Conservation (phyloP, 1,140 invertebrate genomes). For the Scaptodrosophila lebanonensis region DNA sequence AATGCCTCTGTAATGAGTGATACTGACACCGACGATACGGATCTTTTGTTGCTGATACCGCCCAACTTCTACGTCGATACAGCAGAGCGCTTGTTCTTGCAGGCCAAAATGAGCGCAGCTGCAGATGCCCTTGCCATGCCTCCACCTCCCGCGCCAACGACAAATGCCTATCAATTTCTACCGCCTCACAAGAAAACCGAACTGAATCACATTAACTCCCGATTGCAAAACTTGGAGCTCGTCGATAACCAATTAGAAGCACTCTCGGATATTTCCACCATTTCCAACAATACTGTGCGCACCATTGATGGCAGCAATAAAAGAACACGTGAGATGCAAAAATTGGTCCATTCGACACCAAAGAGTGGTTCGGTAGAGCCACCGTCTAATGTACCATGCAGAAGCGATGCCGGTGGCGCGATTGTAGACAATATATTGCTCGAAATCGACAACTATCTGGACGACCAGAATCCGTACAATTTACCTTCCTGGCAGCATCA, state of each 20-base stretch:
- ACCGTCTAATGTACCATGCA: too few species aligned
- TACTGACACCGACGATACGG: conserved; percentile 86
- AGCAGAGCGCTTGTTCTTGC: conserved; percentile 21
- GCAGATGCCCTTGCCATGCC: conserved; percentile 55
- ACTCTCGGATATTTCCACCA: conserved; percentile 64
- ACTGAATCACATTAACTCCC: conserved; percentile 62
- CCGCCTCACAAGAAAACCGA: conserved; percentile 59
- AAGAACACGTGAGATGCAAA: conserved; percentile 23
- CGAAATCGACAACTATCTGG: conserved; percentile 68
- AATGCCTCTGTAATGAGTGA: conserved; percentile 84
- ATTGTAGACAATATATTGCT: conserved; percentile 46
- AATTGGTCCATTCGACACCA: conserved; percentile 65
- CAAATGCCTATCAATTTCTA: conserved; percentile 60
- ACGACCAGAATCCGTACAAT: conserved; percentile 17
- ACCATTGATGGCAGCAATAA: conserved; percentile 26
- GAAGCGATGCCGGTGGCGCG: too few species aligned
- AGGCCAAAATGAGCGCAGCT: conserved; percentile 38
- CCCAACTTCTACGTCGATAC: conserved; percentile 81
- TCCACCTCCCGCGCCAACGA: conserved; percentile 34
- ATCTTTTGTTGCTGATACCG: conserved; percentile 86
- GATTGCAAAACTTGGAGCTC: conserved; percentile 49
- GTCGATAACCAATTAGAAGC: conserved; percentile 29
- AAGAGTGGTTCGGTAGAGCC: conserved; percentile 44
- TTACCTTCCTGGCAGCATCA: conserved; percentile 32
- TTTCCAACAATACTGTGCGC: conserved; percentile 62